Evolutionary conservation across 1,140 invertebrate species (phyloP), one percentile per base, ranked within the genome.

Genomic region (Dreissena rostriformis): DNA sequence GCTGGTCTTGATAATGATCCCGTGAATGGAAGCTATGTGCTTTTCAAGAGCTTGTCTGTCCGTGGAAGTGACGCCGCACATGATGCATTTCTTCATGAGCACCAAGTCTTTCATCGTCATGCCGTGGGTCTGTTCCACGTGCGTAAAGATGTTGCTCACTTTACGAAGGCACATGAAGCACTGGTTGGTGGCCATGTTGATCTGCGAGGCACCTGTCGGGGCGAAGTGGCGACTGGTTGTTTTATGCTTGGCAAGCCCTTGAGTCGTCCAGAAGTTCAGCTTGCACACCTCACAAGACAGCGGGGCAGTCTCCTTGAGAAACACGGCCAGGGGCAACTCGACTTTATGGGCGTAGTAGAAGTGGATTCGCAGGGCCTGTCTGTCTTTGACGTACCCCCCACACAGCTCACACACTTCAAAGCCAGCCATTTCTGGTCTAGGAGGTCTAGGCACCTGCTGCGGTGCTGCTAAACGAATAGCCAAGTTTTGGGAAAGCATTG

Each of bases 401-500:
- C 92, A 93, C 12, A 93, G 90, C 70, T 93, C 92, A 84, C 92
- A 93, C 12, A 92, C 91, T 84, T 92, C 92, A 87, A 92, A 92
- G 19, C 86, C 88, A 67, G 86, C 63, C 77, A 81, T 82, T 51
- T 85, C 80, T 15, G 39, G 78, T 22, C 61, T 82, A 39, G 65
- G 81, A 57, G 66, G 83, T 67, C 76, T 81, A 17, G 76, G 68
- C 6, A 55, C 22, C 65, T 84, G 71, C 51, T 57, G 24, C 14
- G 52, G 24, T 11, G 15, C 28, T 26, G 29, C 4, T 5, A 26
- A 61, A 24, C 57, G 57, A 4, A 61, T 61, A 12, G 57, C 57
- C 22, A 24, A 6, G 17, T 61, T 19, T 61, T 61, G 57, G 4
- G 17, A 19, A 61, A 24, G 57, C 17, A 24, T 24, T n/a, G 57